Evolutionary conservation across 2,888 invertebrate genomes (phyloP), one percentile per base, ranked within the genome.

Genomic region (Muscina levida): DNA sequence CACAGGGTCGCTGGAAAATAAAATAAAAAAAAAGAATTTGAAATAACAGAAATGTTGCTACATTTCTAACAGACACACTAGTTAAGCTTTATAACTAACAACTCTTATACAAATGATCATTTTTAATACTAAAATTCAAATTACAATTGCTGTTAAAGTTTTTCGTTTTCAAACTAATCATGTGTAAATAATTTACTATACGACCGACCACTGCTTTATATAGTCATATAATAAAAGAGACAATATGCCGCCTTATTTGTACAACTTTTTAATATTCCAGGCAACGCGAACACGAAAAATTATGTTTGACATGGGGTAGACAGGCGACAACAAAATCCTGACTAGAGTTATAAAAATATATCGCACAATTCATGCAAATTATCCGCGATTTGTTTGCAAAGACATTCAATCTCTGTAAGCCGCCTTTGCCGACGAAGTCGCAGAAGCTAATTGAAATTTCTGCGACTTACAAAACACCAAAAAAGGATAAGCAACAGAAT

Each of bases 1-100:
- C 95, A 91, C 99, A 99, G 51, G 98, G 98, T 86, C 96, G 93
- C 92, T 97, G 77, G 0, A 66, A n/a, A 74, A 8, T 17, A 51
- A 39, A 53, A 1, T 4, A n/a, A 57, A 39, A 31, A 26, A 65
- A 24, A 24, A 1, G n/a, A n/a, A n/a, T n/a, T n/a, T 46, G 46
- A 46, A 17, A 62, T 15, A 59, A 48, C 3, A n/a, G n/a, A 39
- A n/a, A n/a, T n/a, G n/a, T n/a, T n/a, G n/a, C n/a, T n/a, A n/a
- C n/a, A n/a, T n/a, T n/a, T n/a, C n/a, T n/a, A n/a, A n/a, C n/a
- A n/a, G n/a, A n/a, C n/a, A n/a, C n/a, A n/a, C n/a, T n/a, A n/a
- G n/a, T n/a, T n/a, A n/a, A n/a, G n/a, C n/a, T n/a, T n/a, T n/a
- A n/a, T n/a, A n/a, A n/a, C n/a, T n/a, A n/a, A n/a, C n/a, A n/a